Percentiles rank a stretch among this genome's conserved stretches.
Evolutionary conservation across 2,113 vertebrate species (phyloP).

Genomic region (Lynx canadensis): DNA sequence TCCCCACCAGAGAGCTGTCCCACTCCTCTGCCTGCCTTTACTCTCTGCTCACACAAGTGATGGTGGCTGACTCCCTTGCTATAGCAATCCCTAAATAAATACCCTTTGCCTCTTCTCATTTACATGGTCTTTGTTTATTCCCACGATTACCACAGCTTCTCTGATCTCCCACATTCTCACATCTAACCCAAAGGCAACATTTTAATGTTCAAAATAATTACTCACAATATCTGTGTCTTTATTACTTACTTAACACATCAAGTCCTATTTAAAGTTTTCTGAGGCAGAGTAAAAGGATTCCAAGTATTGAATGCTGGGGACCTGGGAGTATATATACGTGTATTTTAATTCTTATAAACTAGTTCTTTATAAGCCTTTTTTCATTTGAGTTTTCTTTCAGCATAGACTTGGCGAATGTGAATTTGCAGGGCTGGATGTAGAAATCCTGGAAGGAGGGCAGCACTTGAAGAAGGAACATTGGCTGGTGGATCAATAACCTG

Average conservation of each 20-base stretch:
- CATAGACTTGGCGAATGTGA: background rate
- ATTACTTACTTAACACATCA: background rate
- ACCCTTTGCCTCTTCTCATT: background rate
- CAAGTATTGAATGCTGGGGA: background rate
- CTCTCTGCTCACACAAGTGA: background rate
- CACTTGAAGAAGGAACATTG: background rate
- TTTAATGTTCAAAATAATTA: background rate
- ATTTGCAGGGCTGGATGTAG: background rate
- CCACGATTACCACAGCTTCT: background rate
- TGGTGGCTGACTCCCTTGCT: background rate
- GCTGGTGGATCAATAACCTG: background rate
- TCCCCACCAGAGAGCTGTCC: background rate
- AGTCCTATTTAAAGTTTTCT: background rate
- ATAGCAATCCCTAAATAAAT: background rate
- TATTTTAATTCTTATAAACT: background rate
- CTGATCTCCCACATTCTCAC: background rate
- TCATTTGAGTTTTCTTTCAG: background rate
- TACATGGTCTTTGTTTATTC: background rate
- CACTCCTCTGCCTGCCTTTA: background rate
- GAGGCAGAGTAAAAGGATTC: background rate
- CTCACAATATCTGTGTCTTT: background rate
- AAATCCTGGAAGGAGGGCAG: background rate
- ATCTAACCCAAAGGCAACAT: background rate
- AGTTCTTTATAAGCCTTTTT: background rate
- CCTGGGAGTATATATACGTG: background rate